Evolutionary conservation across 1,140 invertebrate species (phyloP).

Genomic region (Hypothenemus hampei): DNA sequence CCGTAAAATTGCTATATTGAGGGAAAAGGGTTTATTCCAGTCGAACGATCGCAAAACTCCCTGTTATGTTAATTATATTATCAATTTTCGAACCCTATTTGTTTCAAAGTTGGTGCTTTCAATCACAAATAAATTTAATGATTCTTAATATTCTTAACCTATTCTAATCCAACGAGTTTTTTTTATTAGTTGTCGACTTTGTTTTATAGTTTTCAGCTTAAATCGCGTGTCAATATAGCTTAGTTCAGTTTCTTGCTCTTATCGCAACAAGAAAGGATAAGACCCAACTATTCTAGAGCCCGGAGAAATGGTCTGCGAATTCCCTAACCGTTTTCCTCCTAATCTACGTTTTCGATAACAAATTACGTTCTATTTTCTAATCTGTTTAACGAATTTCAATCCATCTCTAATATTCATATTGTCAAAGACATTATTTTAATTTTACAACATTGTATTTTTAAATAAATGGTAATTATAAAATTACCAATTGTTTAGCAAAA

Average conservation of each 20-base stretch:
- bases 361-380: constrained; percentile 31
- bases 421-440: no score
- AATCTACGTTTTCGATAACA: constrained; percentile 32
- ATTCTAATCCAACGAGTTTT: neutral
- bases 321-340: constrained; percentile 26
- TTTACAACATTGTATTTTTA: no score
- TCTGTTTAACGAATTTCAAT: constrained; percentile 31
- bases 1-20: neutral
- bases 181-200: constrained; percentile 6
- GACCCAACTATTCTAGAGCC: constrained; percentile 8
- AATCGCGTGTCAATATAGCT: constrained; percentile 12
- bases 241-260: constrained; percentile 12
- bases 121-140: constrained; percentile 4
- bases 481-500: no score
- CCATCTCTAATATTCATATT: no score
- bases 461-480: no score
- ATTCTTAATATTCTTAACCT: neutral
- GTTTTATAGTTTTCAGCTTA: constrained; percentile 8
- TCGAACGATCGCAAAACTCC: neutral
- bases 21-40: constrained; percentile 5
- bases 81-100: neutral
- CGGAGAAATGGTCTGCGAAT: constrained; percentile 29
- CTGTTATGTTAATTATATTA: neutral
- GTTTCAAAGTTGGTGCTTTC: neutral
- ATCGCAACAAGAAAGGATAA: constrained; percentile 15